Evolutionary conservation across 1,140 invertebrate species (phyloP).

Genomic region (Scaptodrosophila lebanonensis): DNA sequence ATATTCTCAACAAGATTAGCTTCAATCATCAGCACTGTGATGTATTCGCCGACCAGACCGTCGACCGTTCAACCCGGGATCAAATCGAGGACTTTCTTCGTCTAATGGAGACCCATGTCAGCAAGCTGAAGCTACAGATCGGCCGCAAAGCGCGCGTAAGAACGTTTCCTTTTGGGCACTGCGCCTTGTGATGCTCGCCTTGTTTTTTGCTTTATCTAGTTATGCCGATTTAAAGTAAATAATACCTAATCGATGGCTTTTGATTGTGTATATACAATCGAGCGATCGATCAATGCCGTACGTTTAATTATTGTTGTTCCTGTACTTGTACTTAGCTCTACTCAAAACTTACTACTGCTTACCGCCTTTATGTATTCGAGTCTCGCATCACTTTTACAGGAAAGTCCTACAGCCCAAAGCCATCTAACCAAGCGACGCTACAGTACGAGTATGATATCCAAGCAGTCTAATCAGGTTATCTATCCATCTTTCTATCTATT

Average conservation of each 20-base stretch:
- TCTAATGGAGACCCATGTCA: constrained; percentile 92
- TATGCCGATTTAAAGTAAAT: constrained; percentile 1
- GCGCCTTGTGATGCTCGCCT: constrained; percentile 19
- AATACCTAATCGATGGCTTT: constrained; percentile 1
- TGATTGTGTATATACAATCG: no score
- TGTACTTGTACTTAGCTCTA: constrained; percentile 53
- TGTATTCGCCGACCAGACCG: constrained; percentile 83
- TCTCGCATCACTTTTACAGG: constrained; percentile 68
- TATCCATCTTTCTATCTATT: constrained; percentile 49
- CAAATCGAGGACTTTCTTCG: constrained; percentile 87
- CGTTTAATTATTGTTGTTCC: constrained; percentile 46
- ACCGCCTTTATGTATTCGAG: constrained; percentile 43
- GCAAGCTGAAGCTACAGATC: constrained; percentile 89
- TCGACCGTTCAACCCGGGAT: constrained; percentile 82
- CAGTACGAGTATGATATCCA: constrained; percentile 82
- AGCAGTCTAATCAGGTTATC: constrained; percentile 77
- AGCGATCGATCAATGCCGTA: no score
- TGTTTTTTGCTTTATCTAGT: constrained; percentile 37
- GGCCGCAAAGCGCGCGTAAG: constrained; percentile 70
- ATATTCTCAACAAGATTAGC: constrained; percentile 85
- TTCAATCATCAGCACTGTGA: constrained; percentile 85
- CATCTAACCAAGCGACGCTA: constrained; percentile 85
- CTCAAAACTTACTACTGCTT: constrained; percentile 29
- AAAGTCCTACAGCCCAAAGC: constrained; percentile 79
- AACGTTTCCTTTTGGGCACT: constrained; percentile 5